Percentiles rank a stretch among this genome's conserved stretches.
These are phyloP conservation scores for Phataginus tricuspis DNA, from an alignment of 2,797 vertebrate species.

Conservation along the genomic window DNA sequence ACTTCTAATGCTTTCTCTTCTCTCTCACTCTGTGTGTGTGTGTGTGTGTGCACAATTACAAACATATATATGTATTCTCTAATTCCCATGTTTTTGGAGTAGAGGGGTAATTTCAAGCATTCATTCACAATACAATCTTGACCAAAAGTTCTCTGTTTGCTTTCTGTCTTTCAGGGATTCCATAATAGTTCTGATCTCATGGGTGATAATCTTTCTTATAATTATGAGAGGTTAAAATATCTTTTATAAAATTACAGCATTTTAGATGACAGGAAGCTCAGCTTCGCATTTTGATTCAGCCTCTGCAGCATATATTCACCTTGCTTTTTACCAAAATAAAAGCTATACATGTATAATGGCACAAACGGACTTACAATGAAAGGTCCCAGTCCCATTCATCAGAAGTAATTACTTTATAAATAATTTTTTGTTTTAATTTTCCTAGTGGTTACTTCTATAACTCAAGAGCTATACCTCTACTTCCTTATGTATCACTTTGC, in stretches of 20 bases:
- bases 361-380: not conserved
- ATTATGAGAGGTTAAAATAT: not conserved
- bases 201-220: not conserved
- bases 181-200: not conserved
- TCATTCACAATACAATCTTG: not conserved
- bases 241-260: not conserved
- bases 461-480: not conserved
- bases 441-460: not conserved
- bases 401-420: not conserved
- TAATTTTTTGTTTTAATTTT: not conserved
- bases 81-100: not conserved
- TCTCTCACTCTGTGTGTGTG: not conserved
- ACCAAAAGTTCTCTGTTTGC: not conserved
- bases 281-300: conserved; percentile 21
- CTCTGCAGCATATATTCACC: not conserved
- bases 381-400: not conserved
- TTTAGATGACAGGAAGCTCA: not conserved
- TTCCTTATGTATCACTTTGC: not conserved
- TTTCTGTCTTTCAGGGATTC: not conserved
- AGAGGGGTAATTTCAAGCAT: not conserved
- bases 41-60: not conserved
- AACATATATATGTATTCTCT: not conserved
- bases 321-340: not conserved
- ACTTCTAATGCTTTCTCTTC: not conserved
- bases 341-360: not conserved